Evolutionary conservation across 2,888 invertebrate genomes (phyloP), one percentile per base, ranked within the genome.

Genomic region (Caenorhabditis sulstoni): DNA sequence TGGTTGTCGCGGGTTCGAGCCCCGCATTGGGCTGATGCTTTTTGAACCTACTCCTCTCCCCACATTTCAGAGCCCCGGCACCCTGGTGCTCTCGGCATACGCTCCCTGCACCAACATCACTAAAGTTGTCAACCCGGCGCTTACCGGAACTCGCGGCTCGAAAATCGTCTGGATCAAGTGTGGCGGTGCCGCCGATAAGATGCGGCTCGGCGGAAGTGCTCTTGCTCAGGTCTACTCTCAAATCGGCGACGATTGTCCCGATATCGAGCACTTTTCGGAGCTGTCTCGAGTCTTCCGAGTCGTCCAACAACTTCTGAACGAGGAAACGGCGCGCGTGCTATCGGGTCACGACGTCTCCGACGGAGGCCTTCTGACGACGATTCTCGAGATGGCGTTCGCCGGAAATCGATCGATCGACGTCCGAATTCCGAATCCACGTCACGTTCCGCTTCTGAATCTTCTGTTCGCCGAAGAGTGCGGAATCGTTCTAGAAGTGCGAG

Each of bases 351-450:
- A 99, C 91, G 93, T 98, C 5, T 97, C 97, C 90, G 98, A 98
- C 92, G 98, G 99, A 22, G 98, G 99, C 37, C 92, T 98, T 39
- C 92, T 98, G 49, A 95, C 95, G 0, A 95, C 95, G 85, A 91
- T 95, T 0, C 90, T 98, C 74, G 98, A 99, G 92, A 97, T 98
- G 97, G 94, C 95, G n/a, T 95, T 98, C 90, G 96, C 94, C 70
- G 97, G 97, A 44, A 92, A 96, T 73, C 84, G 61, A 77, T 90
- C 78, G 5, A 57, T 87, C 35, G 78, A 83, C 35, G 64, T 79
- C 9, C 55, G 71, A 18, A 66, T 87, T 67, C 29, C 50, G 2
- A 44, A 65, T 47, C 35, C 47, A 0, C 39, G 35, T 35, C 20
- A 37, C 1, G 29, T 3, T 5, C 12, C 12, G n/a, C 37, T 52